phyloP scores from a whole-genome alignment of 2,113 vertebrate genomes.

The Nycticryphes semicollaris region DNA sequence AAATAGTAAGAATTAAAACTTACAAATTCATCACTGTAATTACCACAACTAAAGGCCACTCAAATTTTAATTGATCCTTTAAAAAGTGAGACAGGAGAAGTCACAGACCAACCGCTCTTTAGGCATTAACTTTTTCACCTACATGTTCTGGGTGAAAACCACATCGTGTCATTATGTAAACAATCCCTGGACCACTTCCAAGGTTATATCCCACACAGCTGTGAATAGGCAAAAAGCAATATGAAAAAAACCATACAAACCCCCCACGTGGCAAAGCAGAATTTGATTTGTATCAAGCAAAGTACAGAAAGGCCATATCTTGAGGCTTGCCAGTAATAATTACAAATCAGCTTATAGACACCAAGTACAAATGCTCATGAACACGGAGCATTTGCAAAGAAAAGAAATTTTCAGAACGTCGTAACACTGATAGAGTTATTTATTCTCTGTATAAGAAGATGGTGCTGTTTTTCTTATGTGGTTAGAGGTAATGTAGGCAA shows the following conservation, averaged over 20 bases:
- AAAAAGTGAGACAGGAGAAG: background rate
- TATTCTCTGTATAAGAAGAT: background rate
- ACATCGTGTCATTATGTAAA: background rate
- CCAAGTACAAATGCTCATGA: background rate
- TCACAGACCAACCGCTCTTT: background rate
- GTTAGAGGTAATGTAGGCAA: background rate
- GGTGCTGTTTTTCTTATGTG: background rate
- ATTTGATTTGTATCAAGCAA: background rate
- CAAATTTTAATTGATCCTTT: background rate
- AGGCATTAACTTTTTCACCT: background rate
- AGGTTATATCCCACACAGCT: constrained; percentile 21
- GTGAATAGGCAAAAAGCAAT: background rate
- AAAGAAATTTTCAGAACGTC: background rate
- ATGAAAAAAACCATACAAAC: background rate
- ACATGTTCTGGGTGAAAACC: background rate
- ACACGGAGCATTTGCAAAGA: background rate
- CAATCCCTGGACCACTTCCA: background rate
- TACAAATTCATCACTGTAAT: background rate
- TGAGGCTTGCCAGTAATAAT: background rate
- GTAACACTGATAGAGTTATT: background rate
- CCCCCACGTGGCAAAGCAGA: background rate
- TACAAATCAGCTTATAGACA: background rate
- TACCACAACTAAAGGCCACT: background rate
- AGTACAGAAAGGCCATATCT: background rate
- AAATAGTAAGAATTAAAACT: background rate